Base-by-base conservation (phyloP, 2,888 invertebrate species). In the Eubasilissa splendida region DNA sequence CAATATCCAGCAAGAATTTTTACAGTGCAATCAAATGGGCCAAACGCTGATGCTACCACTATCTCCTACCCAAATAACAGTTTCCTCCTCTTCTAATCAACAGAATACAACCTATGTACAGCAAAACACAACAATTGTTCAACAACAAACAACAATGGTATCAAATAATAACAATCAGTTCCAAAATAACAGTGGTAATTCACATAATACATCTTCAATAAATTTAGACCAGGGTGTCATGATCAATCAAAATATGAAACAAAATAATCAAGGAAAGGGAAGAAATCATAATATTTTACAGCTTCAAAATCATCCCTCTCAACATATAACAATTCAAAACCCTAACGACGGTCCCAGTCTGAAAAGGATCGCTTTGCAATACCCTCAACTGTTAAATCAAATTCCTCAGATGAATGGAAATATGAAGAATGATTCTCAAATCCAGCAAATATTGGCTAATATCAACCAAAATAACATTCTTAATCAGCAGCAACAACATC, bases 51-150 rank as follows among this genome's bases (percentile, higher is more conserved):
- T 95, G 93, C 93, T 95, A 11, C 94, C 94, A 2, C 90, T 94
- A 75, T 92, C 92, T 0, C 92, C 92, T 0, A 93, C 93, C 85
- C 93, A 91, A 80, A 91, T 90, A 0, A 90, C 92, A 0, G 87
- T 91, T 31, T 89, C 90, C 0, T 88, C 91, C 2, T 90, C 92
- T 0, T 88, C 90, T 12, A 92, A 91, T 86, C 91, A 93, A 81
- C 92, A 91, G 78, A 91, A 92, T 85, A 93, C 93, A 0, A 96
- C 96, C 0, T 96, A 93, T 85, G 95, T 96, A 2, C 96, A 96
- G 85, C 96, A 96, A 85, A 96, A 96, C 86, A 95, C 96, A 0
- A 96, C 96, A 0, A 96, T 96, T 85, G 95, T 95, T 3, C 95
- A 95, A 85, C 95, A 95, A 85, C 95, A 95, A 86, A 95, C 95